A percentile compares a stretch with the other conserved stretches of the same genome.
Evolutionary conservation across 2,113 vertebrate genomes (phyloP).

Genomic region (Scopus umbretta): DNA sequence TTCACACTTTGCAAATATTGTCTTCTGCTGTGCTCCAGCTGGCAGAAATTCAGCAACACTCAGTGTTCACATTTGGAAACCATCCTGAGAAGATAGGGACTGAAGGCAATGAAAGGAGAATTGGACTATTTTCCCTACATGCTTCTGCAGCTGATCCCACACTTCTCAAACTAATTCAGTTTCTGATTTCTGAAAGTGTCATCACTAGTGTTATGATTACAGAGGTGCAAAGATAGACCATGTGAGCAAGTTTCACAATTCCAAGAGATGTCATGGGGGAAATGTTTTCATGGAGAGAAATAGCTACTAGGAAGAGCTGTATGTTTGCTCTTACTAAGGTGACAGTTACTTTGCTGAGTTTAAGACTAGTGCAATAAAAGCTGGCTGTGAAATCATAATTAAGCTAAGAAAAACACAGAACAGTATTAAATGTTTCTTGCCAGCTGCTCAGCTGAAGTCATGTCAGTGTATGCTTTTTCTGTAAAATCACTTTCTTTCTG

Average conservation of each 20-base stretch:
- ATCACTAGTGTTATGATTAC: neutral
- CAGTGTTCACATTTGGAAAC: conserved; percentile 1
- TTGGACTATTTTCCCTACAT: conserved; percentile 1
- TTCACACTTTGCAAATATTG: conserved; percentile 29
- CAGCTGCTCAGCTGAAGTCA: neutral
- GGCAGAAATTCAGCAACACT: conserved; percentile 20
- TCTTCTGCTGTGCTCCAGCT: conserved; percentile 15
- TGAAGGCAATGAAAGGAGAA: neutral
- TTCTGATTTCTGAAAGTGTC: neutral
- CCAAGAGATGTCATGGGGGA: neutral
- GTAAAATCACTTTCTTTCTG: neutral
- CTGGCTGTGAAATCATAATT: neutral
- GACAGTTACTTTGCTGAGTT: neutral
- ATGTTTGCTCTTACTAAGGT: neutral
- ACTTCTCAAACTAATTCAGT: neutral
- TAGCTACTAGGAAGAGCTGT: neutral
- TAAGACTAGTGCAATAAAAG: neutral
- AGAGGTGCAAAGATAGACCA: neutral
- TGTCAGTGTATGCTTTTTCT: neutral
- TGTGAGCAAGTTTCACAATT: neutral
- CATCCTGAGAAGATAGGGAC: neutral
- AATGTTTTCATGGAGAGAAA: neutral
- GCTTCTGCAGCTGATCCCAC: neutral
- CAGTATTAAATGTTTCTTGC: neutral
- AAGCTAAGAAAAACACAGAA: neutral